Evolutionary conservation across 2,888 invertebrate species (phyloP).

Genomic region (Stratiomys singularior): DNA sequence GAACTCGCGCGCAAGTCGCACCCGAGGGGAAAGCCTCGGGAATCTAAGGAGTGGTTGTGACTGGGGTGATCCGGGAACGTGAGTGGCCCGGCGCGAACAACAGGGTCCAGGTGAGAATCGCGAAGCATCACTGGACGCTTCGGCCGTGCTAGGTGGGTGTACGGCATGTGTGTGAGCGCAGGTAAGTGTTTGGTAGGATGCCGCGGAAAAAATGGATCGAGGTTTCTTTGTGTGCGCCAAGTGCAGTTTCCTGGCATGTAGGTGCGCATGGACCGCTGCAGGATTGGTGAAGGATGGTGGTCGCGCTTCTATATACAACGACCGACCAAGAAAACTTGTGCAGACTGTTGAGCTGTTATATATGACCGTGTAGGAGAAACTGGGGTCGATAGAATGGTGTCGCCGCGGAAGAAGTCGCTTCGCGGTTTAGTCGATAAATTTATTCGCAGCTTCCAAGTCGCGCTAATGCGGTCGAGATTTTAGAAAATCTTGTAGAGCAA

Average conservation of each 20-base stretch:
- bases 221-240: slow-evolving; percentile 9
- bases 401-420: slow-evolving; percentile 14
- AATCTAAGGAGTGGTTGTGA: background rate
- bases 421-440: slow-evolving; percentile 42
- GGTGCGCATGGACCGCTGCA: slow-evolving; percentile 42
- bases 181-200: background rate
- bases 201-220: background rate
- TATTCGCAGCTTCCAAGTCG: slow-evolving; percentile 33
- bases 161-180: background rate
- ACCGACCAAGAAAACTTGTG: slow-evolving; percentile 17
- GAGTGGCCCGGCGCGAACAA: background rate
- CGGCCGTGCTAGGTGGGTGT: slow-evolving; percentile 29
- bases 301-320: slow-evolving; percentile 6
- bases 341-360: slow-evolving; percentile 33
- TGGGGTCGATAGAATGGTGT: background rate
- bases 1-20: no score
- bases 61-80: background rate
- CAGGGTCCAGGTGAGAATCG: slow-evolving; percentile 20
- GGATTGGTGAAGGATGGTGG: background rate
- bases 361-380: slow-evolving; percentile 24
- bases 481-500: background rate
- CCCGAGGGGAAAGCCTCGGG: background rate
- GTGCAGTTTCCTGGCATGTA: slow-evolving; percentile 14
- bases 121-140: background rate
- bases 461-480: background rate